Evolutionary conservation across 2,797 vertebrate genomes (phyloP).

Genomic region (Serranus cabrilla): DNA sequence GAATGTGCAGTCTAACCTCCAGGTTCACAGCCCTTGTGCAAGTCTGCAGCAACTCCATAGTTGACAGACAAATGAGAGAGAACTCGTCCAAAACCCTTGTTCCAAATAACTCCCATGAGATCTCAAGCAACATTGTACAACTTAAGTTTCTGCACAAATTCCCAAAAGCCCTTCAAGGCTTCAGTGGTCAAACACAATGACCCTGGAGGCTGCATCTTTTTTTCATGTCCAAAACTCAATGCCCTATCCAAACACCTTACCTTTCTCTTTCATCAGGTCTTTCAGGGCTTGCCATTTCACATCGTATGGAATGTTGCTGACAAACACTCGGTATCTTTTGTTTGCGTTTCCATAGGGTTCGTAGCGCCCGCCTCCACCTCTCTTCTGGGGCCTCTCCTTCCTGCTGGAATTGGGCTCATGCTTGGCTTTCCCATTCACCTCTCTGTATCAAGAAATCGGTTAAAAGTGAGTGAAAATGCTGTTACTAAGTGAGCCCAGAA

Average conservation of each 20-base stretch:
- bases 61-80: slow-evolving; percentile 50
- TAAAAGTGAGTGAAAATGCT: neutral
- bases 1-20: slow-evolving; percentile 47
- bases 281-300: slow-evolving; percentile 99
- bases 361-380: slow-evolving; percentile 91
- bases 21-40: slow-evolving; percentile 65
- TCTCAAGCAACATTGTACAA: slow-evolving; percentile 54
- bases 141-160: slow-evolving; percentile 31
- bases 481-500: neutral
- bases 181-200: slow-evolving; percentile 65
- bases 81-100: slow-evolving; percentile 50
- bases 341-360: slow-evolving; percentile 91
- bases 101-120: slow-evolving; percentile 50
- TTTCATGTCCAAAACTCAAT: slow-evolving; percentile 26
- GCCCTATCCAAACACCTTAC: slow-evolving; percentile 81
- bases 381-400: slow-evolving; percentile 94
- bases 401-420: slow-evolving; percentile 85
- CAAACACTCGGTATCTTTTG: slow-evolving; percentile 94
- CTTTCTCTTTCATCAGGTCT: slow-evolving; percentile 99
- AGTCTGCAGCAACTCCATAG: slow-evolving; percentile 59
- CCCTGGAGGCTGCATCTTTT: slow-evolving; percentile 24
- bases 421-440: slow-evolving; percentile 89
- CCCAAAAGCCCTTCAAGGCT: slow-evolving; percentile 43
- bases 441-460: slow-evolving; percentile 73
- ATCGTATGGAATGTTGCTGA: slow-evolving; percentile 98